Base-by-base conservation (phyloP, 1,140 invertebrate species). In the Calliphora vicina region DNA sequence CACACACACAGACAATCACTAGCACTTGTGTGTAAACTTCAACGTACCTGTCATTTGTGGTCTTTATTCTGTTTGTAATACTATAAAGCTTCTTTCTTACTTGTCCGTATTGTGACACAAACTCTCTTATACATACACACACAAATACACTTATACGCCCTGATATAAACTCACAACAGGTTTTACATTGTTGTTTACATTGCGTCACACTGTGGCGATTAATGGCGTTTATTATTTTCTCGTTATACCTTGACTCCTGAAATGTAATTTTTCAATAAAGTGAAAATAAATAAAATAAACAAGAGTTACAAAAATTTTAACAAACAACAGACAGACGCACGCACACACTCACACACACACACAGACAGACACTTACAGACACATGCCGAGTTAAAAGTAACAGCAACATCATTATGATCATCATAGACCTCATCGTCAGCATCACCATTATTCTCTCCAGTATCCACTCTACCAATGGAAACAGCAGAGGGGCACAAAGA, bases 191-290 rank as follows among this genome's bases (percentile, higher is more conserved):
- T 42, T 76, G 73, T 76, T 76, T 76, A 76, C 73, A 76, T 76
- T 76, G 29, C 27, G 73, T 76, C 73, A 76, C 73, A 20, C 73
- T 42, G 73, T 42, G 73, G 29, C 73, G 73, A 76, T 76, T 76
- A 76, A 76, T 76, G 73, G 73, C 73, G 73, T 76, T 76, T 76
- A 42, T 76, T 76, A 76, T 42, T 76, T 76, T 76, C 27, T 42
- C 73, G 73, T 76, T 76, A 42, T 76, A 42, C 73, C 29, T 42
- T 76, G 73, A 76, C 27, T 76, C 27, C 35, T 76, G 73, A 42
- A 67, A 35, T 76, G 73, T 76, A 76, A 76, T 76, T 76, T 76
- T 76, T 76, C 73, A 67, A 67, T 67, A 67, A 67, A 67, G 9
- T 9, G 17, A 67, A 67, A 67, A 67, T 23, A 67, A 67, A 67